phyloP scores from a whole-genome alignment of 1,140 invertebrate genomes.

The Mactra quadrangularis region DNA sequence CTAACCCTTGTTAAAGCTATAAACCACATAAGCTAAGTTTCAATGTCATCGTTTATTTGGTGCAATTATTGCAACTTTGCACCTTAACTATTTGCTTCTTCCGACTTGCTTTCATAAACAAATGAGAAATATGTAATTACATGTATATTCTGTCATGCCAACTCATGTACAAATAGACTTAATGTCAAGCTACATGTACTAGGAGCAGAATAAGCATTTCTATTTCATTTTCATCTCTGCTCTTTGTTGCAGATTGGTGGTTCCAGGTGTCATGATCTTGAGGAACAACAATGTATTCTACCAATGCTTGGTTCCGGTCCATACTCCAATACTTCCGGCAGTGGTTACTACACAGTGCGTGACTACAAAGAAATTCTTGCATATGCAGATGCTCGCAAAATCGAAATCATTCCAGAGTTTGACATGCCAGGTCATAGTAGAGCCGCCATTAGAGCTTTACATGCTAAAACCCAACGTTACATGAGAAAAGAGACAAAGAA shows the following conservation, averaged over 20 bases:
- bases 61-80: no score
- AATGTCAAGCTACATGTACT: no score
- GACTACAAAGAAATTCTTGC: constrained; percentile 78
- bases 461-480: constrained; percentile 54
- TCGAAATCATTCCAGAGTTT: constrained; percentile 81
- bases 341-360: constrained; percentile 68
- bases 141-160: no score
- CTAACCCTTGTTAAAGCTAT: no score
- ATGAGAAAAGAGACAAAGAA: constrained; percentile 27
- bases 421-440: constrained; percentile 80
- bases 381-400: constrained; percentile 68
- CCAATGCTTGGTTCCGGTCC: constrained; percentile 79
- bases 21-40: no score
- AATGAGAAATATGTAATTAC: no score
- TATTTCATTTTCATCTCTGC: no score
- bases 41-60: no score
- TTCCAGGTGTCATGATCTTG: constrained; percentile 73
- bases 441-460: constrained; percentile 78
- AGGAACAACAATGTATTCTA: constrained; percentile 70
- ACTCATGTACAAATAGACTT: no score
- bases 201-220: no score
- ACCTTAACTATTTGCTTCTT: no score
- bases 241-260: constrained; percentile 75
- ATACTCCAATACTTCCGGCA: constrained; percentile 60
- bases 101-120: no score